Percentiles rank a stretch among this genome's conserved stretches.
phyloP scores from a whole-genome alignment of 2,888 invertebrate genomes.

The Melitaea athalia region DNA sequence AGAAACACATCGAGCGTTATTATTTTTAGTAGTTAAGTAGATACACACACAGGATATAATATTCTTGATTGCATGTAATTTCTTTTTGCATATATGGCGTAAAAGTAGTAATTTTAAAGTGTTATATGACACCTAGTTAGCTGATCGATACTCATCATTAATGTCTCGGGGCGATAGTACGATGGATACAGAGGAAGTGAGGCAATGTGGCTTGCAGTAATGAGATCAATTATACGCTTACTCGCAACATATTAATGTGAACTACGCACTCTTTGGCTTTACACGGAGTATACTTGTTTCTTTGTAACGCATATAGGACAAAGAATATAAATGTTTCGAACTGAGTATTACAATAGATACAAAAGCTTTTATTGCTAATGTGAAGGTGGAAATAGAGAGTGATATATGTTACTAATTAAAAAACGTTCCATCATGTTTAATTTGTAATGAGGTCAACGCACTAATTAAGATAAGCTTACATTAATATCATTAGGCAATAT shows the following conservation, averaged over 20 bases:
- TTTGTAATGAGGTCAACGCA: neutral
- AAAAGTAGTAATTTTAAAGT: constrained; percentile 2
- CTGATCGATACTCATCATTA: constrained; percentile 11
- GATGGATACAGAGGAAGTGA: constrained; percentile 30
- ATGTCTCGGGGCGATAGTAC: constrained; percentile 18
- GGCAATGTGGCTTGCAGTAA: constrained; percentile 33
- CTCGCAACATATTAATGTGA: constrained; percentile 22
- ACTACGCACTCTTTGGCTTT: constrained; percentile 3
- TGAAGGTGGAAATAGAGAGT: neutral
- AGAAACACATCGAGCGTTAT: too few species aligned
- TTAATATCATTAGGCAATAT: neutral
- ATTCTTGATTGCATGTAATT: neutral
- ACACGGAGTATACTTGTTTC: constrained; percentile 6
- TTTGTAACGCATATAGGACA: neutral
- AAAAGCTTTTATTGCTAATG: neutral
- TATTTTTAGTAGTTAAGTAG: too few species aligned
- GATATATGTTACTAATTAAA: neutral
- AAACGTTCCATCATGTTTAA: neutral
- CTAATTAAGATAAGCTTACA: neutral
- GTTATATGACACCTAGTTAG: constrained; percentile 8
- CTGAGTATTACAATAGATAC: too few species aligned
- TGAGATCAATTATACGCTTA: constrained; percentile 37
- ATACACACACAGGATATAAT: neutral
- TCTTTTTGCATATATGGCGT: neutral
- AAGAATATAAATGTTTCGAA: neutral